These are phyloP conservation scores for Podabrus alpinus DNA, from an alignment of 2,888 invertebrate genomes.

Conservation along the genomic window DNA sequence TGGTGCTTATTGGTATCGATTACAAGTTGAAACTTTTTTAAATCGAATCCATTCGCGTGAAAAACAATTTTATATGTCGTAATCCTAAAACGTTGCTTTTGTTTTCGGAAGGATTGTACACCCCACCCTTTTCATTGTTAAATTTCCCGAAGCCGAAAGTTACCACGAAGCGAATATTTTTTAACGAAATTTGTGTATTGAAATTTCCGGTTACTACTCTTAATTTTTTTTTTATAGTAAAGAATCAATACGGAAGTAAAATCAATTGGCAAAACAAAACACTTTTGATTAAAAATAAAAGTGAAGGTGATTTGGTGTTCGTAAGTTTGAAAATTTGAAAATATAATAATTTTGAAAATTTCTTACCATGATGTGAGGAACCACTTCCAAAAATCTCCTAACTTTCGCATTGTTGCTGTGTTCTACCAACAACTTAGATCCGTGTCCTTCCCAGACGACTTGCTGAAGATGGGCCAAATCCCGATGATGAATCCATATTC, in stretches of 20 bases:
- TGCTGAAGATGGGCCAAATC: conserved; percentile 85
- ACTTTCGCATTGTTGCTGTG: conserved; percentile 84
- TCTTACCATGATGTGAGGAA: conserved; percentile 89
- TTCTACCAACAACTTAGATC: conserved; percentile 78
- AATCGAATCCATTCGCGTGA: background rate
- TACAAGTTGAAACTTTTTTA: background rate
- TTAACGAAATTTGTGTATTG: background rate
- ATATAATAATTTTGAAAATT: background rate
- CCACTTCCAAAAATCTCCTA: conserved; percentile 85
- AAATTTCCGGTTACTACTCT: background rate
- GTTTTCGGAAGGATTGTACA: too few relatives aligned
- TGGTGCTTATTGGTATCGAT: background rate
- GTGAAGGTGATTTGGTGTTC: background rate
- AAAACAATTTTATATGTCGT: background rate
- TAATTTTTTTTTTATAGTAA: background rate
- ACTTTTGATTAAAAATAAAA: background rate
- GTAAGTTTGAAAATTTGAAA: background rate
- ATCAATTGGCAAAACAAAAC: background rate
- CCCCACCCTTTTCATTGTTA: background rate
- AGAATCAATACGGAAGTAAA: background rate
- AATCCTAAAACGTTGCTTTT: too few relatives aligned
- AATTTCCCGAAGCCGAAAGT: background rate
- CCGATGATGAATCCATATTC: conserved; percentile 95
- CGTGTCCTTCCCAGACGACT: conserved; percentile 90
- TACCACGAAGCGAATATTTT: background rate